Conservation (phyloP, 2,888 invertebrate genomes). For the Troilus luridus region DNA sequence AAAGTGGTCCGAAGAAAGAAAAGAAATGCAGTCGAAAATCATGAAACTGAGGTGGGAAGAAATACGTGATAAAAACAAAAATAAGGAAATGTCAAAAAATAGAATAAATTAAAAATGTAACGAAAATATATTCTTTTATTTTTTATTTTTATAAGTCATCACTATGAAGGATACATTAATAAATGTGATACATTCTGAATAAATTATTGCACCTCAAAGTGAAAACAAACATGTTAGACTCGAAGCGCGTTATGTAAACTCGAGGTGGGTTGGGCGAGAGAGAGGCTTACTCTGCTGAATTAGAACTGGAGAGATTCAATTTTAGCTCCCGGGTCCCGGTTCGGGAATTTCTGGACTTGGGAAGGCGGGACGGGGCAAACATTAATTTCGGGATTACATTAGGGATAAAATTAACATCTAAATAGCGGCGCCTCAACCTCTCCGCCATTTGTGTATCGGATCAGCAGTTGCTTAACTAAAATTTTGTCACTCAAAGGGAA, state of each 20-base stretch:
- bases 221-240: background rate
- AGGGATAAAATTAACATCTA: slow-evolving; percentile 49
- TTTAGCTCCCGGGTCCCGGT: background rate
- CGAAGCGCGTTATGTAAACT: slow-evolving; percentile 1
- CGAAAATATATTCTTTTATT: too few species aligned
- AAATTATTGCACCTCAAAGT: background rate
- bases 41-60: too few species aligned
- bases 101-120: too few species aligned
- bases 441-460: background rate
- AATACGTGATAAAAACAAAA: too few species aligned
- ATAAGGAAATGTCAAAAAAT: too few species aligned
- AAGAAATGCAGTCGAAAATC: too few species aligned
- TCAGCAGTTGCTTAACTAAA: background rate
- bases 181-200: background rate
- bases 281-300: background rate
- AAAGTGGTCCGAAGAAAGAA: too few species aligned
- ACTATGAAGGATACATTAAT: background rate
- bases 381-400: slow-evolving; percentile 47
- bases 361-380: slow-evolving; percentile 25
- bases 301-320: slow-evolving; percentile 45
- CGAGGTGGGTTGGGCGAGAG: background rate
- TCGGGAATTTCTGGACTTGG: slow-evolving; percentile 32
- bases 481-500: slow-evolving; percentile 37
- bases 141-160: too few species aligned
- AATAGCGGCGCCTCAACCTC: slow-evolving; percentile 1